Evolutionary conservation across 2,113 vertebrate genomes (phyloP).

Genomic region (Scartelaos histophorus): DNA sequence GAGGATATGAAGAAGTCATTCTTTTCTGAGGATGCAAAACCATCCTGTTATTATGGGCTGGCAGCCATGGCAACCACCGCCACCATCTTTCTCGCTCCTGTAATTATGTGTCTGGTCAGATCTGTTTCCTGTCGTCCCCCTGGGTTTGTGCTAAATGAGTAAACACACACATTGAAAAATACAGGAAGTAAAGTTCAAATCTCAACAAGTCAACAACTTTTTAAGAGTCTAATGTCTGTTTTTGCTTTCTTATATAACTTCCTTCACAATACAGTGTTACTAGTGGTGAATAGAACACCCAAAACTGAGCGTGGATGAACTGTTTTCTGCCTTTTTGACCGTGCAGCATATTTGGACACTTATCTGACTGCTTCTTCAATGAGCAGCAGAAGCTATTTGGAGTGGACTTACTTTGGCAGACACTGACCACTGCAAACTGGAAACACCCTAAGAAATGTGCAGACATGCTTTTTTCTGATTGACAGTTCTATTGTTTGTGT

Average conservation of each 20-base stretch:
- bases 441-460: neutral
- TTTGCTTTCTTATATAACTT: neutral
- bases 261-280: neutral
- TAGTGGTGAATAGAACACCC: neutral
- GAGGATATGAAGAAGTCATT: conserved; percentile 27
- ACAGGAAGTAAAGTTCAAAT: conserved; percentile 2
- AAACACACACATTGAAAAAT: conserved; percentile 15
- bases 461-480: neutral
- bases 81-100: conserved; percentile 44
- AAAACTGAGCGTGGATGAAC: neutral
- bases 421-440: neutral
- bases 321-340: neutral
- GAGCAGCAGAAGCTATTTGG: neutral
- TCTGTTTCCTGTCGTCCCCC: conserved; percentile 54
- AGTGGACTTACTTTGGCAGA: no score
- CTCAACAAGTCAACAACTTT: conserved; percentile 2
- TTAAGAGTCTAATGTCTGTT: neutral
- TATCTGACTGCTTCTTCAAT: neutral
- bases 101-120: conserved; percentile 70
- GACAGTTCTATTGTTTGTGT: neutral
- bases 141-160: conserved; percentile 37
- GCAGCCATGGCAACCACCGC: conserved; percentile 54
- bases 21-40: conserved; percentile 38
- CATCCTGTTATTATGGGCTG: conserved; percentile 60
- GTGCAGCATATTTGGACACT: neutral